Conservation (phyloP, 2,888 invertebrate species). For the Aleiodes alternator region DNA sequence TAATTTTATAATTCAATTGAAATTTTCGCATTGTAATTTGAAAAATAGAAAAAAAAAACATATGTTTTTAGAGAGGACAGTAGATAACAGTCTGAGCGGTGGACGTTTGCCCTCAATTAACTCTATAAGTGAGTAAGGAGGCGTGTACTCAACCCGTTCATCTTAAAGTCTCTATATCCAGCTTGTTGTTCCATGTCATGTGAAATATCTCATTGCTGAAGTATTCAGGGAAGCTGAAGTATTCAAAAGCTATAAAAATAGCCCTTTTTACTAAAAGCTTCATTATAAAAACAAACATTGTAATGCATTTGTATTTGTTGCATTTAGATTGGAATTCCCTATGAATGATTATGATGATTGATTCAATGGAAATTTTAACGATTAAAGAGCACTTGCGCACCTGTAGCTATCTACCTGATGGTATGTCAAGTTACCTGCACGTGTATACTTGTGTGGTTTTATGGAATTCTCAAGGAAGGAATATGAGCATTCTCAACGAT, state of each 20-base stretch:
- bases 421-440: neutral
- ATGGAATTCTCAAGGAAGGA: neutral
- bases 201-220: conserved; percentile 53
- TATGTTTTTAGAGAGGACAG: conserved; percentile 73
- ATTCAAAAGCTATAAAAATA: conserved; percentile 43
- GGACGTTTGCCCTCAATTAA: conserved; percentile 76
- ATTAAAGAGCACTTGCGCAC: neutral
- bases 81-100: conserved; percentile 62
- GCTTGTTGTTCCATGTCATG: conserved; percentile 35
- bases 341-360: neutral
- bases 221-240: conserved; percentile 9
- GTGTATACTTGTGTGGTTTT: neutral
- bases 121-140: conserved; percentile 75
- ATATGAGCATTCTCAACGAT: conserved; percentile 11
- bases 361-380: neutral
- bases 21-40: neutral
- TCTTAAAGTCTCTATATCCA: conserved; percentile 49
- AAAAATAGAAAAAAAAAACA: conserved; percentile 18
- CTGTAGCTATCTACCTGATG: neutral
- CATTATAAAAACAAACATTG: conserved; percentile 15
- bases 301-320: neutral
- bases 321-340: neutral
- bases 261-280: conserved; percentile 55
- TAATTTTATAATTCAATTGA: neutral
- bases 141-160: conserved; percentile 70